phyloP scores from a whole-genome alignment of 2,797 vertebrate species.

The Liasis olivaceus region DNA sequence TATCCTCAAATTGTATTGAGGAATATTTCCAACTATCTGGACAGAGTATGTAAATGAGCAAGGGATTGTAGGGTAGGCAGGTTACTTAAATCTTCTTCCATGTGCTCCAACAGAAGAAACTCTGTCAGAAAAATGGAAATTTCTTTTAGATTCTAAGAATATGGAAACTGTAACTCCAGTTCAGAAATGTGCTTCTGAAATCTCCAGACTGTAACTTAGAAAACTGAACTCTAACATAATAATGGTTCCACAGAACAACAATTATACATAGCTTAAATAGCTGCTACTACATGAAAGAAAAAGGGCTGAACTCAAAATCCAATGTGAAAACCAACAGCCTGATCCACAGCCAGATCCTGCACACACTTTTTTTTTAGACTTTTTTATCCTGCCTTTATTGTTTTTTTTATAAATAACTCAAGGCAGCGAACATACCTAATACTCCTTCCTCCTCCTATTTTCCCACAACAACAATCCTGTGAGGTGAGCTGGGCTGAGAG shows the following conservation, averaged over 20 bases:
- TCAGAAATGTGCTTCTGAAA: neutral
- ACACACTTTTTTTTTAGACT: neutral
- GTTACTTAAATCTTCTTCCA: neutral
- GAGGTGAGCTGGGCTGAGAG: too few relatives aligned
- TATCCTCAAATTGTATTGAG: neutral
- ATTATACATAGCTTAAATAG: neutral
- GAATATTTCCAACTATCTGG: neutral
- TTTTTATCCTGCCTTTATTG: too few relatives aligned
- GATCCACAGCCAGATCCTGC: neutral
- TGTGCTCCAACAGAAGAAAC: neutral
- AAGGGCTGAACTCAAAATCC: neutral
- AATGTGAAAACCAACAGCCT: neutral
- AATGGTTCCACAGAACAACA: neutral
- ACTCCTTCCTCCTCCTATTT: too few relatives aligned
- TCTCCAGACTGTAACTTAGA: neutral
- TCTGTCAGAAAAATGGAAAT: neutral
- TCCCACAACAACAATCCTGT: too few relatives aligned
- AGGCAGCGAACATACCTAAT: too few relatives aligned
- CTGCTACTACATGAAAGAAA: neutral
- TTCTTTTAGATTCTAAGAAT: neutral
- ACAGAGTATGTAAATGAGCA: neutral
- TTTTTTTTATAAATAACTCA: too few relatives aligned
- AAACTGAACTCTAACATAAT: neutral
- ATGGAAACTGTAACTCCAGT: neutral
- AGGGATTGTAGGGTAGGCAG: neutral